These are phyloP conservation scores for Masnerella sp. DNA, from an alignment of 2,888 invertebrate species.

Conservation along the genomic window DNA sequence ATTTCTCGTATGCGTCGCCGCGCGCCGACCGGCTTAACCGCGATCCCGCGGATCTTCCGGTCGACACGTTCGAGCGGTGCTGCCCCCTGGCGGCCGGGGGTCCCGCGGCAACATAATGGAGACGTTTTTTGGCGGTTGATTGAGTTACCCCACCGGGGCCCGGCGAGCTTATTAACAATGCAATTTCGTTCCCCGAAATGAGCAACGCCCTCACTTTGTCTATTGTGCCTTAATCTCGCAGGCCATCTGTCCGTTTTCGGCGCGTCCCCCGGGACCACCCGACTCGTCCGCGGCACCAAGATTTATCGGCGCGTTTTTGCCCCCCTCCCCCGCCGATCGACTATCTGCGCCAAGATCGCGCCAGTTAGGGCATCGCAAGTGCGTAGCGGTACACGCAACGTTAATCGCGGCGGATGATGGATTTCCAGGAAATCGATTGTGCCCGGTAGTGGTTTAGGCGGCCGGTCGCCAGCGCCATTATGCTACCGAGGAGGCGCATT, in stretches of 20 bases:
- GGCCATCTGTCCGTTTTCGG: constrained; percentile 72
- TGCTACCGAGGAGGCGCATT: constrained; percentile 50
- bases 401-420: constrained; percentile 53
- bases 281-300: constrained; percentile 62
- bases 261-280: too few relatives aligned
- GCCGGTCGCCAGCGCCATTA: constrained; percentile 51
- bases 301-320: constrained; percentile 64
- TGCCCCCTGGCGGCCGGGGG: neutral
- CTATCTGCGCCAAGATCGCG: constrained; percentile 52
- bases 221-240: constrained; percentile 70
- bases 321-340: constrained; percentile 51
- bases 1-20: too few relatives aligned
- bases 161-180: constrained; percentile 53
- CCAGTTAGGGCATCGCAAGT: constrained; percentile 42
- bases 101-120: constrained; percentile 32
- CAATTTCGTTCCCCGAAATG: constrained; percentile 67
- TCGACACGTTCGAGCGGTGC: constrained; percentile 4
- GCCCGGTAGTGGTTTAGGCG: constrained; percentile 52
- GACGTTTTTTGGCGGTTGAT: too few relatives aligned
- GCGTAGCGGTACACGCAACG: constrained; percentile 26
- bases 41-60: constrained; percentile 24
- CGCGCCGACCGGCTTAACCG: constrained; percentile 32
- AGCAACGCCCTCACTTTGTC: constrained; percentile 72
- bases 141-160: too few relatives aligned
- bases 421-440: constrained; percentile 59